phyloP scores from a whole-genome alignment of 2,113 vertebrate species.

The Chelonoidis abingdonii region DNA sequence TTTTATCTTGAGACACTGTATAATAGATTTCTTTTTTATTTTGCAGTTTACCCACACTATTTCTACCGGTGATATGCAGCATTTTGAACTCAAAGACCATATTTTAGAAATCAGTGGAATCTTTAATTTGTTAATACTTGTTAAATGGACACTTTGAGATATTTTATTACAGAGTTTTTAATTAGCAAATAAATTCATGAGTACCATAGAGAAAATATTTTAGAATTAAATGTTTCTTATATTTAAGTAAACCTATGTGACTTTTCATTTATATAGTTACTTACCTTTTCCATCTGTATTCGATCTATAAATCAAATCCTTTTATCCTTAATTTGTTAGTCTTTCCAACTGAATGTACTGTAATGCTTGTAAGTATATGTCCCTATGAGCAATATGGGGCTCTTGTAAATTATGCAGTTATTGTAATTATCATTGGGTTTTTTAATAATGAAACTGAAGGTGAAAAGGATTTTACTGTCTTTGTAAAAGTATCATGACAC shows the following conservation, averaged over 20 bases:
- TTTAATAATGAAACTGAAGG: slow-evolving; percentile 79
- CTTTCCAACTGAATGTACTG: slow-evolving; percentile 84
- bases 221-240: slow-evolving; percentile 91
- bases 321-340: slow-evolving; percentile 77
- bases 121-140: slow-evolving; percentile 78
- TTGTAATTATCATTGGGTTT: slow-evolving; percentile 83
- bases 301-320: slow-evolving; percentile 76
- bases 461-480: slow-evolving; percentile 76
- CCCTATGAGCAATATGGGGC: slow-evolving; percentile 76
- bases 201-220: slow-evolving; percentile 88
- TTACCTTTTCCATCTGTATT: slow-evolving; percentile 78
- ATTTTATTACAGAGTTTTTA: slow-evolving; percentile 92
- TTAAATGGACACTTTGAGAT: slow-evolving; percentile 84
- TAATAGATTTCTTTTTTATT: not conserved
- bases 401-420: slow-evolving; percentile 86
- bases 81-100: slow-evolving; percentile 56
- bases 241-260: slow-evolving; percentile 90
- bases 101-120: slow-evolving; percentile 64
- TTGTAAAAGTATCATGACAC: slow-evolving; percentile 72
- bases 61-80: slow-evolving; percentile 92
- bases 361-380: slow-evolving; percentile 82
- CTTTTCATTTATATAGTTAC: slow-evolving; percentile 83
- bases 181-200: slow-evolving; percentile 83
- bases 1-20: not conserved
- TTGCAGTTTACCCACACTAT: slow-evolving; percentile 95